These are phyloP conservation scores for Teinopalpus imperialis DNA, from an alignment of 2,888 invertebrate genomes.

Conservation along the genomic window DNA sequence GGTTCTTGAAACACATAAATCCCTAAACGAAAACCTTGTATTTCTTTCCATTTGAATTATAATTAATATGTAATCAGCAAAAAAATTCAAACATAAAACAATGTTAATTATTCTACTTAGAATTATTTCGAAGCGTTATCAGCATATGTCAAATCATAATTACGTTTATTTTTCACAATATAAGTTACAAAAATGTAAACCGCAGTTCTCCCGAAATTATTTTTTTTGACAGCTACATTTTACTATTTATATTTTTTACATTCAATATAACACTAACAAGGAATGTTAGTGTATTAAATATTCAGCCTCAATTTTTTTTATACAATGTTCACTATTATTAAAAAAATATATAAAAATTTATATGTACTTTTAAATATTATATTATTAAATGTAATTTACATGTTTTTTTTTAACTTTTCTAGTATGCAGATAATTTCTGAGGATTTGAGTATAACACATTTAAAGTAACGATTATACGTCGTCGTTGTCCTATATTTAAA, in stretches of 20 bases:
- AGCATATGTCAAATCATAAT: constrained; percentile 11
- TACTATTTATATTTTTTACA: constrained; percentile 8
- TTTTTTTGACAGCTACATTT: constrained; percentile 22
- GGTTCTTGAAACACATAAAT: neutral
- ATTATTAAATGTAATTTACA: too few relatives aligned
- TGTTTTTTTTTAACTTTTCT: too few relatives aligned
- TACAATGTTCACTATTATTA: too few relatives aligned
- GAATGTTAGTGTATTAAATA: neutral
- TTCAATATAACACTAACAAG: neutral
- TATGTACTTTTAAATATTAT: too few relatives aligned
- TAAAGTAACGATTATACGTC: too few relatives aligned
- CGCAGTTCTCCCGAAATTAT: neutral
- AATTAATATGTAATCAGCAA: neutral
- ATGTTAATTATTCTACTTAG: neutral
- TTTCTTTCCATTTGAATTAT: constrained; percentile 13
- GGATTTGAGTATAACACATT: too few relatives aligned
- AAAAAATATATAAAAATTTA: too few relatives aligned
- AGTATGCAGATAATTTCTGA: too few relatives aligned
- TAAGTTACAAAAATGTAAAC: constrained; percentile 17
- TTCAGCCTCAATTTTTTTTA: too few relatives aligned
- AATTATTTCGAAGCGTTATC: neutral
- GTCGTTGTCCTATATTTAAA: too few relatives aligned
- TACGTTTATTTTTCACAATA: constrained; percentile 5
- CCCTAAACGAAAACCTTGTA: constrained; percentile 2
- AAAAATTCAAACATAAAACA: neutral